These are phyloP conservation scores for Peribatodes rhomboidaria DNA, from an alignment of 2,888 invertebrate species.

Conservation along the genomic window DNA sequence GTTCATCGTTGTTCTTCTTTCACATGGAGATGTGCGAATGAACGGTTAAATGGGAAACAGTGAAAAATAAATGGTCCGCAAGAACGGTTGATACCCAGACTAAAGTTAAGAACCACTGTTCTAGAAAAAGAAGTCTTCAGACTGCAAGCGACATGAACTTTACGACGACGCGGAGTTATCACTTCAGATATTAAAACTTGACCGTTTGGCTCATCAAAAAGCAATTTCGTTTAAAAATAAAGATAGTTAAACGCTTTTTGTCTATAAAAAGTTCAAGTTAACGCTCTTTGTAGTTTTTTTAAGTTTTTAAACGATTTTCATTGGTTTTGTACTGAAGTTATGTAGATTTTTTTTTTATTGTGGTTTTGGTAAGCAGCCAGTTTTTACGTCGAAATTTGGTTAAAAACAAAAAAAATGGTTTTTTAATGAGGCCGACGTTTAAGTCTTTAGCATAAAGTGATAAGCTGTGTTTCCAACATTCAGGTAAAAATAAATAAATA, in stretches of 20 bases:
- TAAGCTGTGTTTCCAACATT: no score
- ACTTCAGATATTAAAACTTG: slow-evolving; percentile 22
- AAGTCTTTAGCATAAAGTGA: slow-evolving; percentile 8
- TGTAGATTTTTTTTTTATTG: background rate
- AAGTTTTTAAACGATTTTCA: background rate
- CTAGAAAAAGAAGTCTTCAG: background rate
- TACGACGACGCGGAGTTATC: slow-evolving; percentile 6
- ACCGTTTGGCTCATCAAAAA: slow-evolving; percentile 28
- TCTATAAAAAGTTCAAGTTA: background rate
- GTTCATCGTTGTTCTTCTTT: no score
- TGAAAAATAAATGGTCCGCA: no score
- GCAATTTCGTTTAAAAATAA: slow-evolving; percentile 29
- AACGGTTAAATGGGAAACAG: no score
- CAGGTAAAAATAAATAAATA: no score
- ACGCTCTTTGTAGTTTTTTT: background rate
- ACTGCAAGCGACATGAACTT: slow-evolving; percentile 17
- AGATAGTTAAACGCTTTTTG: slow-evolving; percentile 9
- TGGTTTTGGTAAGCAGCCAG: slow-evolving; percentile 4
- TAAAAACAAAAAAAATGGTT: slow-evolving; percentile 25
- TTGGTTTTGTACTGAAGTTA: background rate
- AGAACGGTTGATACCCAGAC: no score
- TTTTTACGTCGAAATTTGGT: background rate
- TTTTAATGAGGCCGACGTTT: slow-evolving; percentile 27
- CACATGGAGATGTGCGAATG: no score
- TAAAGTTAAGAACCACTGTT: background rate